Base-by-base conservation (phyloP, 2,888 invertebrate genomes). In the Eupithecia insigniata region DNA sequence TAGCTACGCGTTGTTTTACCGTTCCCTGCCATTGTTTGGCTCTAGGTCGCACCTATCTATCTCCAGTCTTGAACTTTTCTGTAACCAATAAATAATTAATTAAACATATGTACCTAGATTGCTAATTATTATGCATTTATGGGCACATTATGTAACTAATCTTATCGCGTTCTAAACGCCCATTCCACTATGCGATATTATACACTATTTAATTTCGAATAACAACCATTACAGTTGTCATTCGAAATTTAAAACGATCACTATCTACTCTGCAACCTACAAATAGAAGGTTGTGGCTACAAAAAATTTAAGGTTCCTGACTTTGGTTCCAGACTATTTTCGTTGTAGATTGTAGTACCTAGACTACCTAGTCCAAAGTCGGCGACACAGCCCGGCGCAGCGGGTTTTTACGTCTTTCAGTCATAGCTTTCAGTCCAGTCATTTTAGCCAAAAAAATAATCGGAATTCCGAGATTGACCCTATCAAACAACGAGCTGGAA, bases 21-120 rank as follows among this genome's bases (percentile, higher is more conserved):
- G 74, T 76, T 78, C 32, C 75, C 78, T 51, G 64, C 76, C 85
- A 86, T 86, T 66, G 18, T 64, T 64, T 70, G 55, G 30, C 71
- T 28, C 62, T 69, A 30, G 30, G 30, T 43, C 69, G 67, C 74
- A 68, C 72, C 83, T 14, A 55, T 55, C 83, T 14, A 55, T 55
- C 14, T 26, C 74, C 70, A 66, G 70, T 69, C 73, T 76, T 69
- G 67, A 73, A 18, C 30, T 67, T 67, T 12, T 43, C 76, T 77
- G 76, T 43, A 75, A 75, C 58, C 6, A 68, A 61, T 30, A 30
- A 32, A 66, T 26, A 43, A 14, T 22, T 3, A 51, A 22, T 22
- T 22, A 51, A 46, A 46, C 8, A 7, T 46, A n/a, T 8, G 6
- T 43, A 18, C 43, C 18, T 5, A 55, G 12, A 0, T 1, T 7